Evolutionary conservation across 2,113 vertebrate species (phyloP).

Genomic region (Accipiter virgatus): DNA sequence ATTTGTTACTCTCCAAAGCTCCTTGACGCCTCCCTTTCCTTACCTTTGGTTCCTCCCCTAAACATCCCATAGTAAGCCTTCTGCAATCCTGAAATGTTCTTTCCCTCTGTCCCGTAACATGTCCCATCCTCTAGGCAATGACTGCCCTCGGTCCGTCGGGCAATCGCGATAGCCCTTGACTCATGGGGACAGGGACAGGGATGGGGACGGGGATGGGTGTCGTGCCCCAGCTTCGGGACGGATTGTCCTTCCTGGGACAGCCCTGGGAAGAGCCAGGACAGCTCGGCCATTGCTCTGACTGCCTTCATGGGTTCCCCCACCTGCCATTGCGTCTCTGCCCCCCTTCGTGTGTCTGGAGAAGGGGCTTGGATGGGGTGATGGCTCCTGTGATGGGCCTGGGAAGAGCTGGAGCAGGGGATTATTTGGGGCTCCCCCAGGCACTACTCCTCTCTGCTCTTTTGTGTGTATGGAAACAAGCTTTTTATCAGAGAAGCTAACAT

Average conservation of each 20-base stretch:
- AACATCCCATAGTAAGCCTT: not conserved
- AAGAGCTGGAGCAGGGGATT: not conserved
- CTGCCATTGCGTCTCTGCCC: not conserved
- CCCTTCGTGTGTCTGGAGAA: not conserved
- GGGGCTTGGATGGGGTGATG: not conserved
- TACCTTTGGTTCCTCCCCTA: not conserved
- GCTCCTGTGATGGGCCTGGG: not conserved
- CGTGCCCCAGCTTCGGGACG: not conserved
- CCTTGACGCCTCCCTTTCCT: not conserved
- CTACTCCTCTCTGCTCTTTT: not conserved
- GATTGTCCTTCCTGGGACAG: too few relatives aligned
- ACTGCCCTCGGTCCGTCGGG: not conserved
- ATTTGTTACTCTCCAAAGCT: not conserved
- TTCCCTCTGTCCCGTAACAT: not conserved
- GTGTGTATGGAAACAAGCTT: not conserved
- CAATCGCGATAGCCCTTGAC: not conserved
- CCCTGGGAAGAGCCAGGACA: not conserved
- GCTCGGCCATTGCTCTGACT: not conserved
- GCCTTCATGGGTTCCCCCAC: too few relatives aligned
- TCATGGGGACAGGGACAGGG: too few relatives aligned
- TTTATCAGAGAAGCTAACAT: not conserved
- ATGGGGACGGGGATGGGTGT: too few relatives aligned
- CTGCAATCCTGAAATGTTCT: not conserved
- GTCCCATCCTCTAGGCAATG: not conserved
- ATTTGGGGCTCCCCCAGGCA: not conserved